phyloP scores from a whole-genome alignment of 53 echinoderm and acorn worm genomes.

The Antedon mediterranea region DNA sequence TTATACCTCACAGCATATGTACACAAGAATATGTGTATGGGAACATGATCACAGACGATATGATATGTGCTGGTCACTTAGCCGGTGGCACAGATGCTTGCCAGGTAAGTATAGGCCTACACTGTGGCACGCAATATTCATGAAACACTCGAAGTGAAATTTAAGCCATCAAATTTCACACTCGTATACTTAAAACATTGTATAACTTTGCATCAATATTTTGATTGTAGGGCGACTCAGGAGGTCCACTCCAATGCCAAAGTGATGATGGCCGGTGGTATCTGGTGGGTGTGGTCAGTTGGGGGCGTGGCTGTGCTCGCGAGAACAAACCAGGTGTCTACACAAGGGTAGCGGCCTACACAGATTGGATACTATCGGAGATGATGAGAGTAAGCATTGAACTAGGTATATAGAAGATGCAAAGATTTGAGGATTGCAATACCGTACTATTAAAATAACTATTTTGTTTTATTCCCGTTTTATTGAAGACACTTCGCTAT shows the following conservation, averaged over 20 bases:
- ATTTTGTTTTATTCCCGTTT: too few species aligned
- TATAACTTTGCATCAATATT: background rate
- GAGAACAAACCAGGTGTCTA: slow-evolving; percentile 66
- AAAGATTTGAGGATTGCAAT: too few species aligned
- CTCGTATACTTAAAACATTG: too few species aligned
- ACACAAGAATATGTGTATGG: slow-evolving; percentile 21
- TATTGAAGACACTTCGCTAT: too few species aligned
- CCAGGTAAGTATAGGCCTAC: slow-evolving; percentile 45
- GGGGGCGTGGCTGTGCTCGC: slow-evolving; percentile 81
- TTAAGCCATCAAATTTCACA: too few species aligned
- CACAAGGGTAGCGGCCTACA: slow-evolving; percentile 44
- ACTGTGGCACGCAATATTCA: too few species aligned
- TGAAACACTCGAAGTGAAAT: too few species aligned
- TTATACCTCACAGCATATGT: slow-evolving; percentile 21
- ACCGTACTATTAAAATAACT: too few species aligned
- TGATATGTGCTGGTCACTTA: slow-evolving; percentile 61
- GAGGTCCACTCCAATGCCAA: slow-evolving; percentile 47
- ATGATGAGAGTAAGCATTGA: background rate
- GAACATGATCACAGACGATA: slow-evolving; percentile 12
- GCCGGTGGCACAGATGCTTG: slow-evolving; percentile 42
- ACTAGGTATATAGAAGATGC: too few species aligned
- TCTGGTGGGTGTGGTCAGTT: slow-evolving; percentile 70
- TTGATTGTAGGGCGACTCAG: slow-evolving; percentile 40
- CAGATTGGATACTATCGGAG: slow-evolving; percentile 29
- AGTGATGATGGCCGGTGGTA: slow-evolving; percentile 57